These are phyloP conservation scores for Cynopterus sphinx DNA, from an alignment of 2,797 vertebrate genomes.

Conservation along the genomic window DNA sequence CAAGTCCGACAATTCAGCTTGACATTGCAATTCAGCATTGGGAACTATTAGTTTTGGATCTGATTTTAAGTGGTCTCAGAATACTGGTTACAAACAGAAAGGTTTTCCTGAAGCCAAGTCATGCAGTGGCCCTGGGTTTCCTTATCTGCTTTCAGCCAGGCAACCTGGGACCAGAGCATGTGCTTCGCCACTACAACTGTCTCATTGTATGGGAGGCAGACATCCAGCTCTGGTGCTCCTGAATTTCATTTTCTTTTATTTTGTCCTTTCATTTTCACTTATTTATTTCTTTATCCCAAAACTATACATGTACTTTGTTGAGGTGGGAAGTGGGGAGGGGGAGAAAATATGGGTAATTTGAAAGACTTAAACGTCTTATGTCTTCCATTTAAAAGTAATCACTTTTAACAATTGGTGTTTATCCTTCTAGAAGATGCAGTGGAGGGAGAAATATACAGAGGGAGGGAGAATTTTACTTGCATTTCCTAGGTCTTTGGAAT, in stretches of 20 bases:
- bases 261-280: not conserved
- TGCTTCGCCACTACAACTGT: not conserved
- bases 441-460: not conserved
- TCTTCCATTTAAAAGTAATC: not conserved
- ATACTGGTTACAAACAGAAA: slow-evolving; percentile 75
- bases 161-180: slow-evolving; percentile 61
- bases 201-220: not conserved
- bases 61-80: slow-evolving; percentile 80
- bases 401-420: not conserved
- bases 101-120: slow-evolving; percentile 74
- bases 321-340: too few species aligned
- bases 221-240: not conserved
- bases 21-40: slow-evolving; percentile 74
- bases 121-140: slow-evolving; percentile 60
- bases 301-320: not conserved
- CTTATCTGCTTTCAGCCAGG: slow-evolving; percentile 73
- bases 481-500: slow-evolving; percentile 35
- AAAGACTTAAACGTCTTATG: not conserved
- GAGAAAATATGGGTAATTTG: not conserved
- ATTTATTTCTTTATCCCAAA: slow-evolving; percentile 16
- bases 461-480: not conserved
- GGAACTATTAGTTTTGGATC: slow-evolving; percentile 80
- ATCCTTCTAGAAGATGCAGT: not conserved
- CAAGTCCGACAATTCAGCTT: slow-evolving; percentile 72
- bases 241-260: not conserved